A percentile compares a stretch with the other conserved stretches of the same genome.
phyloP scores from a whole-genome alignment of 92 coral and sea anemone species.

The Chrysogorgia sp. region DNA sequence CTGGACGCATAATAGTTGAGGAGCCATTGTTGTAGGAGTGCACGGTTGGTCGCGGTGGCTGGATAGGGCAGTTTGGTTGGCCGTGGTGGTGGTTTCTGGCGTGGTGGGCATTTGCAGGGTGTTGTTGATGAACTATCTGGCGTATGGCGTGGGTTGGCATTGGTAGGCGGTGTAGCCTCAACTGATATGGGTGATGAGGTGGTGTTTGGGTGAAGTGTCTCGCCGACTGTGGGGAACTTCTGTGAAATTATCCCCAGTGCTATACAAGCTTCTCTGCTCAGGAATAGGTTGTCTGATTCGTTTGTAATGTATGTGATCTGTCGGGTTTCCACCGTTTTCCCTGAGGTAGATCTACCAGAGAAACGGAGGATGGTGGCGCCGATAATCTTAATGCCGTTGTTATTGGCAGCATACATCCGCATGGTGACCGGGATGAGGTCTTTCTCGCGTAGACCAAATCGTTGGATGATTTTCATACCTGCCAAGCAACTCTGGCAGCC shows the following conservation, averaged over 20 bases:
- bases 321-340: slow-evolving; percentile 52
- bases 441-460: slow-evolving; percentile 44
- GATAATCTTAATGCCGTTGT: slow-evolving; percentile 63
- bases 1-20: slow-evolving; percentile 15
- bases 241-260: slow-evolving; percentile 51
- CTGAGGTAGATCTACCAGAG: slow-evolving; percentile 51
- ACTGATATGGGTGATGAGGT: neutral
- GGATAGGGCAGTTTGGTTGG: slow-evolving; percentile 29
- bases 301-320: slow-evolving; percentile 51
- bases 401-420: slow-evolving; percentile 71
- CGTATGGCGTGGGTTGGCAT: no score
- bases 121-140: no score
- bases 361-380: slow-evolving; percentile 64
- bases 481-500: slow-evolving; percentile 47
- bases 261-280: slow-evolving; percentile 61
- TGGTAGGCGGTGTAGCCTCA: neutral
- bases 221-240: slow-evolving; percentile 52
- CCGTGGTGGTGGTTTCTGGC: slow-evolving; percentile 44
- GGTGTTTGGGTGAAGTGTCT: neutral
- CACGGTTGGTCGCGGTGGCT: slow-evolving; percentile 39
- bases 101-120: slow-evolving; percentile 46
- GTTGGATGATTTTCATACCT: slow-evolving; percentile 51
- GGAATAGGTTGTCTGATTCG: slow-evolving; percentile 62
- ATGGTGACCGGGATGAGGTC: slow-evolving; percentile 65
- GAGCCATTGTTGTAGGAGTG: slow-evolving; percentile 57